A percentile compares a stretch with the other conserved stretches of the same genome.
These are phyloP conservation scores for Tanypteryx hageni DNA, from an alignment of 2,888 invertebrate species.

Conservation along the genomic window DNA sequence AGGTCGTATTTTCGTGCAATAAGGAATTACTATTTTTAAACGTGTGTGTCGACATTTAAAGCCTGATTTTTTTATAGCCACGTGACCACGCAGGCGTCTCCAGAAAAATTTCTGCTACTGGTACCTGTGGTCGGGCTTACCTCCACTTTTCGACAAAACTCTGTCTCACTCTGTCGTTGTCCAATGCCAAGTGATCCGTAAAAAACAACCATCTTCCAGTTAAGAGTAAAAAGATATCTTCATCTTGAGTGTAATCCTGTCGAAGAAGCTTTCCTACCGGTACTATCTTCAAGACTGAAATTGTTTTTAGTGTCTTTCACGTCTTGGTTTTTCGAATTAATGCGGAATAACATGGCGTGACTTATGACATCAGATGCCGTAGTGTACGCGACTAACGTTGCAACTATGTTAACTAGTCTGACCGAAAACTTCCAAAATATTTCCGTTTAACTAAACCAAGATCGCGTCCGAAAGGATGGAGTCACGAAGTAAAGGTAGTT, in stretches of 20 bases:
- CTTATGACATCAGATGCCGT: too few relatives aligned
- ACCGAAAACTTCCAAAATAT: too few relatives aligned
- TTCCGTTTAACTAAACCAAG: too few relatives aligned
- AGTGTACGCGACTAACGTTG: too few relatives aligned
- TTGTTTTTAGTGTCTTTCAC: neutral
- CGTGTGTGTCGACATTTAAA: neutral
- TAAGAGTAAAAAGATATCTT: neutral
- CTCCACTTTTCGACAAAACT: neutral
- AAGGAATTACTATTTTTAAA: constrained; percentile 34
- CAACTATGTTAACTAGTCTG: too few relatives aligned
- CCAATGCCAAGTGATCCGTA: neutral
- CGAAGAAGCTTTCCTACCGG: neutral
- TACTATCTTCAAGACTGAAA: neutral
- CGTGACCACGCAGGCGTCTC: neutral
- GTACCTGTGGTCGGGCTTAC: neutral
- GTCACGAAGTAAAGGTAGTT: too few relatives aligned
- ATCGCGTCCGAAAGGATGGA: too few relatives aligned
- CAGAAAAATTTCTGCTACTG: neutral
- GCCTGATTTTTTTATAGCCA: neutral
- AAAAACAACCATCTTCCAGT: neutral
- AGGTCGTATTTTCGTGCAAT: constrained; percentile 25
- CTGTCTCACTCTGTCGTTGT: neutral
- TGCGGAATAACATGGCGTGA: too few relatives aligned
- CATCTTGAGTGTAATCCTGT: neutral
- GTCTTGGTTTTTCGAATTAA: too few relatives aligned